phyloP scores from a whole-genome alignment of 2,113 vertebrate genomes.

The Lepus timidus region DNA sequence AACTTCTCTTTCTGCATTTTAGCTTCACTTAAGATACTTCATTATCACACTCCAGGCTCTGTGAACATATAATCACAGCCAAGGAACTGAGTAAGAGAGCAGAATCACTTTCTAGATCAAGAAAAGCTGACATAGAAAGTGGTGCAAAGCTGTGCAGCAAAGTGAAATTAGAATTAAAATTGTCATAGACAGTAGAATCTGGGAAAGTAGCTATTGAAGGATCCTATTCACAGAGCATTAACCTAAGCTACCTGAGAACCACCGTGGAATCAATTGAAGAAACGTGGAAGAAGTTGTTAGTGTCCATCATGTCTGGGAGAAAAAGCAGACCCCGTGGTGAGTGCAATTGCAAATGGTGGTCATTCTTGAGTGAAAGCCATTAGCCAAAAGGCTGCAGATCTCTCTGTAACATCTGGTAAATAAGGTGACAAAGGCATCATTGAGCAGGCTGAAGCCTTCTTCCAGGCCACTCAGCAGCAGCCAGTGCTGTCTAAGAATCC shows the following conservation, averaged over 20 bases:
- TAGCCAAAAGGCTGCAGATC: constrained; percentile 95
- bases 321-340: constrained; percentile 93
- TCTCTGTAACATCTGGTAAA: constrained; percentile 97
- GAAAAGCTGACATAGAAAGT: constrained; percentile 91
- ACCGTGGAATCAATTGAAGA: constrained; percentile 92
- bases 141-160: constrained; percentile 94
- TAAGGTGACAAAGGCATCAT: constrained; percentile 95
- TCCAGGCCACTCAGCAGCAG: constrained; percentile 94
- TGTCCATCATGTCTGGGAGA: constrained; percentile 92
- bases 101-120: constrained; percentile 89
- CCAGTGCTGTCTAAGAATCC: constrained; percentile 94
- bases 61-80: constrained; percentile 91
- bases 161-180: constrained; percentile 94
- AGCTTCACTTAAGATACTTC: not conserved
- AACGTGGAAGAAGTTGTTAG: constrained; percentile 92
- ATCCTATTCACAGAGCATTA: constrained; percentile 96
- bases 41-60: constrained; percentile 87
- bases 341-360: constrained; percentile 94
- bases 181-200: constrained; percentile 91
- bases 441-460: constrained; percentile 94
- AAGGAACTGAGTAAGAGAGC: constrained; percentile 92
- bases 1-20: not conserved
- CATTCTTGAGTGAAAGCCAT: constrained; percentile 97
- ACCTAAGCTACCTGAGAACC: constrained; percentile 94
- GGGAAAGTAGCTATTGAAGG: constrained; percentile 93